Conservation (phyloP, 1,140 invertebrate genomes). For the Plutomurus gul region DNA sequence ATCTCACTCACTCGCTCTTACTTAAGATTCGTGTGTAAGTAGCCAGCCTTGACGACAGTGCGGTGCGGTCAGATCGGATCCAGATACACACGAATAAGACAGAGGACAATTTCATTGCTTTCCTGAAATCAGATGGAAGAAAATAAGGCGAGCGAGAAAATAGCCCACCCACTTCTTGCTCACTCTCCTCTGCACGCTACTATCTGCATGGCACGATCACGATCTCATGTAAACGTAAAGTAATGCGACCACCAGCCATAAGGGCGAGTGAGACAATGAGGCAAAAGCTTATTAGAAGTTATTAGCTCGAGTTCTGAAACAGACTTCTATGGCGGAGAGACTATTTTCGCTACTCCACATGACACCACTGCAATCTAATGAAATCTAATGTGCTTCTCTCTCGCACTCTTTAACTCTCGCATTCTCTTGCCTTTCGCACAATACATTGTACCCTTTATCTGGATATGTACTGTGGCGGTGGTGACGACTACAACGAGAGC, state of each 20-base stretch:
- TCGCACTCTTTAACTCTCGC: too few relatives aligned
- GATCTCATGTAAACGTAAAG: not conserved
- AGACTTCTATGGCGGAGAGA: not conserved
- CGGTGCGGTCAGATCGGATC: slow-evolving; percentile 9
- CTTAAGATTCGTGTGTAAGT: not conserved
- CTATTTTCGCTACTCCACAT: not conserved
- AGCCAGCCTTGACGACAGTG: not conserved
- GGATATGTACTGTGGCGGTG: too few relatives aligned
- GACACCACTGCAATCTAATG: slow-evolving; percentile 4
- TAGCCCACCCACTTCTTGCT: not conserved
- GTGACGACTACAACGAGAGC: too few relatives aligned
- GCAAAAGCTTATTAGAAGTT: slow-evolving; percentile 22
- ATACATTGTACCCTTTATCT: too few relatives aligned
- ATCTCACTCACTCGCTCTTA: too few relatives aligned
- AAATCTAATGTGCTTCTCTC: slow-evolving; percentile 3
- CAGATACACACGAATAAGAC: not conserved
- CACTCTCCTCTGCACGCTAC: too few relatives aligned
- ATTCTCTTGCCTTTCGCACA: too few relatives aligned
- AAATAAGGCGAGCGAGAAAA: slow-evolving; percentile 11
- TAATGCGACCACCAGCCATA: not conserved
- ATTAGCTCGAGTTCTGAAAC: not conserved
- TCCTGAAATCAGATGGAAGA: slow-evolving; percentile 15
- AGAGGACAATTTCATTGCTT: slow-evolving; percentile 19
- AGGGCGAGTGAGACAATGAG: not conserved
- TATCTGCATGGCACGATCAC: not conserved